Base-by-base conservation (phyloP, 2,113 vertebrate species). In the Halichoerus grypus region DNA sequence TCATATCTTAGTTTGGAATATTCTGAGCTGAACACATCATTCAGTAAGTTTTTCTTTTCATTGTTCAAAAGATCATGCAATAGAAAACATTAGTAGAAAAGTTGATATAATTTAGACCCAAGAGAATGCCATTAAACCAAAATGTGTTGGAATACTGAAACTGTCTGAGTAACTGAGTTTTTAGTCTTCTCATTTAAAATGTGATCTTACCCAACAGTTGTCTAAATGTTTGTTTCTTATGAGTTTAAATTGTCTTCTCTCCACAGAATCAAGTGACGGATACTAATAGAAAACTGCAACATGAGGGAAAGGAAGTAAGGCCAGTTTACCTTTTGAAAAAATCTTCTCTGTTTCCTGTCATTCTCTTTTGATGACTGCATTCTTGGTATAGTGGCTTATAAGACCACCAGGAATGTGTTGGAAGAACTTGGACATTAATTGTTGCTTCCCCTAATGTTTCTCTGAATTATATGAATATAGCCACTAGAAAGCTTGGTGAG, bases 181-280 rank as follows among this genome's bases (percentile, higher is more conserved):
- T 18, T 39, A 94, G 36, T 63, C 15, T 94, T 93, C 90, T 80
- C 39, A 61, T 82, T 89, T 92, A 57, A 79, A 93, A 83, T 46
- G 71, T 97, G 53, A 93, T 93, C 13, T 76, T 96, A 71, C 94
- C 16, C 24, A 92, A 57, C 53, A 91, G 0, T 90, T 92, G 36
- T 92, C 61, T 88, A 87, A 91, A 65, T 97, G 12, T 87, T 83
- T 95, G 65, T 86, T 96, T 94, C 79, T 95, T 63, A 90, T 97
- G 92, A 97, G 15, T 97, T 95, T 94, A 95, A 96, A 98, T 91
- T 98, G 96, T 95, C 28, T 90, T 85, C 2, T 98, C 69, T 87
- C 88, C 13, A 5, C 98, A 99, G 99, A 99, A 99, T 98, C 99
- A 99, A 98, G 99, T 99, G 98, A 99, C 98, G 0, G 99, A 99